A percentile compares a stretch with the other conserved stretches of the same genome.
These are phyloP conservation scores for Lypha dubia DNA, from an alignment of 2,888 invertebrate genomes.

Conservation along the genomic window DNA sequence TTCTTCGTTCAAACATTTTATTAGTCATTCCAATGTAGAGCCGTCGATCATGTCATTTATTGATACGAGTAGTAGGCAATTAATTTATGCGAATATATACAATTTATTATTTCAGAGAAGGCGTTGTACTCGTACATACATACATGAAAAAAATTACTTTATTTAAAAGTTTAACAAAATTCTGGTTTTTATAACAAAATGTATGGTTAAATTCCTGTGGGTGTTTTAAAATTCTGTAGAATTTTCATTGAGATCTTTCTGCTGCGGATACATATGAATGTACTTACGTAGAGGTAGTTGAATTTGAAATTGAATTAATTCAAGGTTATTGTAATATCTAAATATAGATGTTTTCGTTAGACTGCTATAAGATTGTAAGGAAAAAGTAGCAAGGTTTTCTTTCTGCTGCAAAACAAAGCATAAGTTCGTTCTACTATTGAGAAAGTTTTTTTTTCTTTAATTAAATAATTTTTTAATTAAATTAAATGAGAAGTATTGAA, in stretches of 20 bases:
- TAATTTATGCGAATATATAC: slow-evolving; percentile 66
- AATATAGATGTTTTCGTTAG: slow-evolving; percentile 25
- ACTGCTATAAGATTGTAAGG: not conserved
- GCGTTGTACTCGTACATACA: slow-evolving; percentile 51
- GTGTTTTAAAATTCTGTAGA: slow-evolving; percentile 57
- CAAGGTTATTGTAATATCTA: slow-evolving; percentile 65
- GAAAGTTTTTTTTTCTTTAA: too few species aligned
- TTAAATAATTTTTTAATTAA: too few species aligned
- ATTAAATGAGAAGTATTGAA: too few species aligned
- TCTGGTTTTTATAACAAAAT: slow-evolving; percentile 43
- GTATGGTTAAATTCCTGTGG: slow-evolving; percentile 30
- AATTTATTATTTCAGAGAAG: slow-evolving; percentile 62
- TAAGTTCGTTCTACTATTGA: too few species aligned
- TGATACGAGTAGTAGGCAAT: slow-evolving; percentile 56
- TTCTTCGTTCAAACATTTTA: slow-evolving; percentile 15
- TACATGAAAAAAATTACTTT: slow-evolving; percentile 22
- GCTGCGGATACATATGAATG: too few species aligned
- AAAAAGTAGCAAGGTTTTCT: not conserved
- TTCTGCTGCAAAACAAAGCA: too few species aligned
- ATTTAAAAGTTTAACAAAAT: slow-evolving; percentile 28
- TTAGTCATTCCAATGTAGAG: slow-evolving; percentile 57
- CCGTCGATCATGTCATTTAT: slow-evolving; percentile 33
- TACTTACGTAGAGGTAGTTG: slow-evolving; percentile 21
- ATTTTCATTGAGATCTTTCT: slow-evolving; percentile 38
- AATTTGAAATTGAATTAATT: slow-evolving; percentile 47